These are phyloP conservation scores for Conger conger DNA, from an alignment of 2,113 vertebrate species.

Conservation along the genomic window DNA sequence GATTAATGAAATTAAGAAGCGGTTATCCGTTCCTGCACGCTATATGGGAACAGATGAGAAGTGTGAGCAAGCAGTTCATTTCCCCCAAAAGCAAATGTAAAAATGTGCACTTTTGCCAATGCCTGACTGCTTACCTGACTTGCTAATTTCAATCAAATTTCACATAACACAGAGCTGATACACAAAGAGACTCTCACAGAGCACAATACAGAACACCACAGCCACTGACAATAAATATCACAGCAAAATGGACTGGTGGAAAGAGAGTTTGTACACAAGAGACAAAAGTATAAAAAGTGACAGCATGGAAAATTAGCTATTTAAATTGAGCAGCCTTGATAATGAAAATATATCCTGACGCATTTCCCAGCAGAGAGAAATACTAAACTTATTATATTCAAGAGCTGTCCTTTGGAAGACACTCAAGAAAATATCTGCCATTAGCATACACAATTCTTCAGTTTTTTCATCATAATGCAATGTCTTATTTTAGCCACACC, in stretches of 20 bases:
- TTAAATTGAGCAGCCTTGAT: neutral
- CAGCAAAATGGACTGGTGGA: neutral
- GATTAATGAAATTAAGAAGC: neutral
- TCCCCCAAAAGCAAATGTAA: neutral
- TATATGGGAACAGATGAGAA: neutral
- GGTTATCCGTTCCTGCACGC: neutral
- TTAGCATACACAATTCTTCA: neutral
- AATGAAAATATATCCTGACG: neutral
- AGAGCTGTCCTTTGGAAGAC: neutral
- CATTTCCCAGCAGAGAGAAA: neutral
- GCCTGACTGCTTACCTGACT: neutral
- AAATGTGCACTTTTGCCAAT: neutral
- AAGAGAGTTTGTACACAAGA: neutral
- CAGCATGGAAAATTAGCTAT: neutral
- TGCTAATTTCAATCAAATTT: neutral
- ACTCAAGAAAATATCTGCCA: neutral
- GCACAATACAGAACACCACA: neutral
- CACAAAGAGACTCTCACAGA: neutral
- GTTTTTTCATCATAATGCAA: too few species aligned
- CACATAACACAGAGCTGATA: neutral
- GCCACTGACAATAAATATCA: neutral
- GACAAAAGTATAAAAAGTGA: neutral
- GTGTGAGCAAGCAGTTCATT: neutral
- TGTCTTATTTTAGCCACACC: neutral
- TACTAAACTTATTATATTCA: neutral